phyloP scores from a whole-genome alignment of 1,140 invertebrate genomes.

The Macrosteles quadrilineatus region DNA sequence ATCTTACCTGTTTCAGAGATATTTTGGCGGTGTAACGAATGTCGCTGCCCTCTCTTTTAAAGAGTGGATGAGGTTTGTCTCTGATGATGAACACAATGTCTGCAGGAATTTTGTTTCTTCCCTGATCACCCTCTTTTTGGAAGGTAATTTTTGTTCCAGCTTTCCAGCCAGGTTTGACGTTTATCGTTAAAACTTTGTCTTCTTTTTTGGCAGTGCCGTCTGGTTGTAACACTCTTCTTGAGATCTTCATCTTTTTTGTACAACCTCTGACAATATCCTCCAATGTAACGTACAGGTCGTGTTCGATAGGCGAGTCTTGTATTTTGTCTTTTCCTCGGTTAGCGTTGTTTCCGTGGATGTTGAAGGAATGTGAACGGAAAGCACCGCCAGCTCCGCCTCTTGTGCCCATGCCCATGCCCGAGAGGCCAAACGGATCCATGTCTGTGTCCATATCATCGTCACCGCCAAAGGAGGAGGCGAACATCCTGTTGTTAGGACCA shows the following conservation, averaged over 20 bases:
- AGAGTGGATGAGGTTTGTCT: slow-evolving; percentile 93
- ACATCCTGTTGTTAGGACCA: slow-evolving; percentile 59
- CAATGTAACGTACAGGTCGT: slow-evolving; percentile 93
- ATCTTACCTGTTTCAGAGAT: slow-evolving; percentile 81
- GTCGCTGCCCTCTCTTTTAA: slow-evolving; percentile 95
- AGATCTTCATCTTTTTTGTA: slow-evolving; percentile 99
- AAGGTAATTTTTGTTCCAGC: slow-evolving; percentile 99
- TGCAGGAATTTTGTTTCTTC: slow-evolving; percentile 93
- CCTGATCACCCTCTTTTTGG: slow-evolving; percentile 97
- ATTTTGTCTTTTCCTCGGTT: slow-evolving; percentile 67
- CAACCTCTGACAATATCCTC: slow-evolving; percentile 92
- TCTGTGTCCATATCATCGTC: slow-evolving; percentile 77
- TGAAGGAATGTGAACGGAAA: slow-evolving; percentile 90
- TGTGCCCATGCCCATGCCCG: slow-evolving; percentile 51
- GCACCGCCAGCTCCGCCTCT: slow-evolving; percentile 60
- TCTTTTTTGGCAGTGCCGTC: slow-evolving; percentile 90
- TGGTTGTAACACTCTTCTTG: slow-evolving; percentile 79
- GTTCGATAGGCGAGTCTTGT: slow-evolving; percentile 93
- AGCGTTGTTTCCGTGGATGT: slow-evolving; percentile 71
- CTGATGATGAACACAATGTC: slow-evolving; percentile 99
- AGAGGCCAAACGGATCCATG: slow-evolving; percentile 61
- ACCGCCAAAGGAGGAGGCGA: no score
- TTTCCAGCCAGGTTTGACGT: slow-evolving; percentile 99
- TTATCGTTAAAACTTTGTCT: slow-evolving; percentile 98
- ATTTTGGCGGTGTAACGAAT: slow-evolving; percentile 90